A percentile compares a stretch with the other conserved stretches of the same genome.
Conservation (phyloP, 2,113 vertebrate species). For the Clarias batrachus region DNA sequence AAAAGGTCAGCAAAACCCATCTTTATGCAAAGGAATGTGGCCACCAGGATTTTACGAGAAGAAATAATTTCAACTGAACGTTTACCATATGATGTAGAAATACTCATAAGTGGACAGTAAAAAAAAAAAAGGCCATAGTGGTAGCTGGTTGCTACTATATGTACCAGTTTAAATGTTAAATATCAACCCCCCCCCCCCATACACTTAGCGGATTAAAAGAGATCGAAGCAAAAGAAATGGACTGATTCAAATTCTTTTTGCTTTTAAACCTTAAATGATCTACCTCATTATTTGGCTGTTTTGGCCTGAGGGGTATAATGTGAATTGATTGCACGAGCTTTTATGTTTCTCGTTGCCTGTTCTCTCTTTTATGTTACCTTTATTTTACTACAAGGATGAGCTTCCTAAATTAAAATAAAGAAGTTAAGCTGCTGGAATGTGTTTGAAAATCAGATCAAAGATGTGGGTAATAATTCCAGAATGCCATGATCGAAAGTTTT, state of each 20-base stretch:
- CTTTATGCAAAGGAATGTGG: background rate
- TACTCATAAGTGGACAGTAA: background rate
- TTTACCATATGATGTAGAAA: background rate
- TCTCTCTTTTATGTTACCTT: slow-evolving; percentile 1
- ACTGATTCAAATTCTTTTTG: background rate
- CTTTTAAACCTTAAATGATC: slow-evolving; percentile 19
- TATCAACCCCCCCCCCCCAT: background rate
- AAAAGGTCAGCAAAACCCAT: background rate
- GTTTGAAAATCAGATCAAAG: slow-evolving; percentile 21
- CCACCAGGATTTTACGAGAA: background rate
- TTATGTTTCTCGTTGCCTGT: background rate
- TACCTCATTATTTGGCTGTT: background rate
- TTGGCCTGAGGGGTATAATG: slow-evolving; percentile 8
- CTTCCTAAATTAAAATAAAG: background rate
- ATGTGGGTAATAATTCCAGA: background rate
- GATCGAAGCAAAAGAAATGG: slow-evolving; percentile 9
- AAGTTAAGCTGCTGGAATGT: slow-evolving; percentile 5
- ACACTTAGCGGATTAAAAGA: background rate
- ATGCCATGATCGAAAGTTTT: background rate
- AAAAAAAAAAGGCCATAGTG: background rate
- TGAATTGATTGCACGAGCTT: background rate
- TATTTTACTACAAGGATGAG: background rate
- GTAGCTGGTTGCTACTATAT: background rate
- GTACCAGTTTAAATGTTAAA: background rate
- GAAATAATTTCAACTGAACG: background rate